These are phyloP conservation scores for Gadus macrocephalus DNA, from an alignment of 2,113 vertebrate genomes.

Conservation along the genomic window DNA sequence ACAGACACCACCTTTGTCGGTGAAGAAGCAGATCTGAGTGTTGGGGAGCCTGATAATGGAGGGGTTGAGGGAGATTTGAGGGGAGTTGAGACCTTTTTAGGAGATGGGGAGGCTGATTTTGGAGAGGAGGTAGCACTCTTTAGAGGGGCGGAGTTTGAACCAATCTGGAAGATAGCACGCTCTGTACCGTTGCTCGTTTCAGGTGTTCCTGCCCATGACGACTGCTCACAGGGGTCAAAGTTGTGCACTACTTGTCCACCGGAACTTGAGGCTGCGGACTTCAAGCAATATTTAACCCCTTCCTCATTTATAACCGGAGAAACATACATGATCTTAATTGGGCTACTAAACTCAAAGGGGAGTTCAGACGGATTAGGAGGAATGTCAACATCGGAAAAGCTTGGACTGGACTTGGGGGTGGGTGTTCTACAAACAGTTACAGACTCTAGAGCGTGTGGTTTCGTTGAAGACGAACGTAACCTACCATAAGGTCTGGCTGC, in stretches of 20 bases:
- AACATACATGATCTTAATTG: constrained; percentile 95
- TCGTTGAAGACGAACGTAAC: constrained; percentile 43
- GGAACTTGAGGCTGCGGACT: constrained; percentile 73
- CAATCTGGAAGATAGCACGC: constrained; percentile 13
- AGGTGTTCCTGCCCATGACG: constrained; percentile 60
- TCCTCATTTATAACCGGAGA: constrained; percentile 81
- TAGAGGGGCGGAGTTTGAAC: constrained; percentile 9
- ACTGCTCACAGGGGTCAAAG: constrained; percentile 71
- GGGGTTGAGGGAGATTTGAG: constrained; percentile 18
- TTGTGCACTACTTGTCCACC: constrained; percentile 45
- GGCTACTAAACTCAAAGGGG: constrained; percentile 79
- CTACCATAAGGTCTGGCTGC: constrained; percentile 25
- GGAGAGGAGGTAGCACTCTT: constrained; percentile 22
- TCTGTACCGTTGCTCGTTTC: constrained; percentile 36
- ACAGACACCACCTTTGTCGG: constrained; percentile 24
- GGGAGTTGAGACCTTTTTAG: background rate
- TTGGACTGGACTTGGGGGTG: constrained; percentile 13
- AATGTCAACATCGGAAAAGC: constrained; percentile 24
- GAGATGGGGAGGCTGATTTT: constrained; percentile 6
- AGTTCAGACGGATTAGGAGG: constrained; percentile 24
- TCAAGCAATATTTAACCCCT: constrained; percentile 88
- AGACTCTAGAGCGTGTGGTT: constrained; percentile 15
- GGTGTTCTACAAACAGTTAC: constrained; percentile 11
- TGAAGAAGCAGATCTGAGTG: constrained; percentile 33
- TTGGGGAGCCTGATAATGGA: constrained; percentile 4